Percentiles rank a stretch among this genome's conserved stretches.
phyloP scores from a whole-genome alignment of 37 sponge, comb jelly and placozoan species.

The Chondrosia reniformis region DNA sequence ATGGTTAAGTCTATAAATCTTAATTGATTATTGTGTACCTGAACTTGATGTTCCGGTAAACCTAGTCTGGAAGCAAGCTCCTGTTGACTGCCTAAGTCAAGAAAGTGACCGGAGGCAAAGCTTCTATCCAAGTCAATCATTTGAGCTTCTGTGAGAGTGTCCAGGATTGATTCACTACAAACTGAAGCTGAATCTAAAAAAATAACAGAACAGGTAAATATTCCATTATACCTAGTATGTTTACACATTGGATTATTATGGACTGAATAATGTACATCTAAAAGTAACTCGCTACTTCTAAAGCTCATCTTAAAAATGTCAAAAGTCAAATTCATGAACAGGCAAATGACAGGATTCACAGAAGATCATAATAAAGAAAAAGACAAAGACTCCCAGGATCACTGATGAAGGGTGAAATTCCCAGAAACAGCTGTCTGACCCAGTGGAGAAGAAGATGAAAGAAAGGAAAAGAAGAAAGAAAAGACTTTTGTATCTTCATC shows the following conservation, averaged over 20 bases:
- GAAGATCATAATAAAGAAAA: not conserved
- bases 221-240: not conserved
- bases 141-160: not conserved
- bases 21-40: not conserved
- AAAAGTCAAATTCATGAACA: not conserved
- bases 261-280: not conserved
- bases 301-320: not conserved
- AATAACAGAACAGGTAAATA: too few relatives aligned
- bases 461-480: not conserved
- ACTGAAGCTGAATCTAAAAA: not conserved
- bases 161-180: not conserved
- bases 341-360: not conserved
- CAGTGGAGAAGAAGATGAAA: not conserved
- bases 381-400: not conserved
- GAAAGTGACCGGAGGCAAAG: not conserved
- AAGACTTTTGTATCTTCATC: not conserved
- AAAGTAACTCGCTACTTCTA: not conserved
- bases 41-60: not conserved
- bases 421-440: constrained; percentile 2
- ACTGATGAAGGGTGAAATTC: not conserved
- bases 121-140: not conserved
- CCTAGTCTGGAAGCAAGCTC: not conserved
- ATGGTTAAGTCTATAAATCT: too few relatives aligned
- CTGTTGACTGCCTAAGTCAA: not conserved
- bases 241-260: not conserved